Evolutionary conservation across 2,888 invertebrate genomes (phyloP).

Genomic region (Lathronympha strigana): DNA sequence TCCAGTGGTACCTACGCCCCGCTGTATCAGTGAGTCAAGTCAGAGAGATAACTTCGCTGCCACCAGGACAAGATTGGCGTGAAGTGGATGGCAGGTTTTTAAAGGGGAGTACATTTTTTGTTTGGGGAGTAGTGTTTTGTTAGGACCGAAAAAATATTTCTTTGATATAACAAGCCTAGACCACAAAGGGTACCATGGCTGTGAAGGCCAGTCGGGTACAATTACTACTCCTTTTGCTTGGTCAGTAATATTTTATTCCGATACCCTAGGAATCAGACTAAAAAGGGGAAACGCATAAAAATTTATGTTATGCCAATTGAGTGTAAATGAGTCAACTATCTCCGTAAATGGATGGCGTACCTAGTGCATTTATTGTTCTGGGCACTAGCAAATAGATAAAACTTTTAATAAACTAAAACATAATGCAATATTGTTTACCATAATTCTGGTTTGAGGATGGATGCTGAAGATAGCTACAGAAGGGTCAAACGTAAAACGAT

Average conservation of each 20-base stretch:
- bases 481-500: too few species aligned
- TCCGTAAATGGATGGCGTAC: conserved; percentile 43
- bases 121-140: background rate
- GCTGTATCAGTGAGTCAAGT: too few species aligned
- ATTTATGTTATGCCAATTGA: conserved; percentile 33
- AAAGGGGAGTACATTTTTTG: conserved; percentile 6
- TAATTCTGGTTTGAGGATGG: too few species aligned
- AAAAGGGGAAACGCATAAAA: conserved; percentile 44
- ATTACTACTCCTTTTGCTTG: conserved; percentile 46
- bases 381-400: conserved; percentile 44
- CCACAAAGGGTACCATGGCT: conserved; percentile 47
- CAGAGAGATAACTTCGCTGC: conserved; percentile 47
- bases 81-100: conserved; percentile 41
- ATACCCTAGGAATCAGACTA: conserved; percentile 27
- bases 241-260: conserved; percentile 42
- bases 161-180: conserved; percentile 16
- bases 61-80: conserved; percentile 43
- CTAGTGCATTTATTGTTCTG: conserved; percentile 44
- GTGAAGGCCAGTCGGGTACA: conserved; percentile 45
- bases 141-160: background rate
- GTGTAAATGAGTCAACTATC: conserved; percentile 36
- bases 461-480: too few species aligned
- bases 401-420: too few species aligned
- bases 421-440: too few species aligned
- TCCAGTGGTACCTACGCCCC: conserved; percentile 39